A percentile compares a stretch with the other conserved stretches of the same genome.
Conservation (phyloP, 1,140 invertebrate species). For the Hypsibius dujardini region DNA sequence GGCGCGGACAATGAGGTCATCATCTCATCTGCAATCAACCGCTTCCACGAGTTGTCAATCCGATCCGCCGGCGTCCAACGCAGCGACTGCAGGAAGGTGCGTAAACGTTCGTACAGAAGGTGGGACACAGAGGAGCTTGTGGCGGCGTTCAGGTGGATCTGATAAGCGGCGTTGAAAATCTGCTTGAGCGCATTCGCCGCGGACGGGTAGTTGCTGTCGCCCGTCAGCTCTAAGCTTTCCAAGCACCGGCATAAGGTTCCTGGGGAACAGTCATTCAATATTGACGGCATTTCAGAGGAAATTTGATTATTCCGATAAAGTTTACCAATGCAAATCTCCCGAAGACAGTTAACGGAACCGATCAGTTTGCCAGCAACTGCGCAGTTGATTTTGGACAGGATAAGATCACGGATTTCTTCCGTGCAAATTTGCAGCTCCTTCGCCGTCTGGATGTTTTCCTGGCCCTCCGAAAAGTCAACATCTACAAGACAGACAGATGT, state of each 20-base stretch:
- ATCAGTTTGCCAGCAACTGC: slow-evolving; percentile 61
- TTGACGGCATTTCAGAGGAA: slow-evolving; percentile 24
- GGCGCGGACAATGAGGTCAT: slow-evolving; percentile 51
- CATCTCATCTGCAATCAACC: slow-evolving; percentile 50
- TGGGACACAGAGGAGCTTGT: slow-evolving; percentile 54
- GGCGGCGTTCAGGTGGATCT: slow-evolving; percentile 60
- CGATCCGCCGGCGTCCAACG: slow-evolving; percentile 46
- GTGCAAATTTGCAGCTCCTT: slow-evolving; percentile 38
- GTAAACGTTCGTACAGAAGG: slow-evolving; percentile 50
- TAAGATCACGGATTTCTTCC: slow-evolving; percentile 57
- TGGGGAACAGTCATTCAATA: slow-evolving; percentile 21
- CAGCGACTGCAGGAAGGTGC: slow-evolving; percentile 31
- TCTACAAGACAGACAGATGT: slow-evolving; percentile 27
- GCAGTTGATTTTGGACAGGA: slow-evolving; percentile 52
- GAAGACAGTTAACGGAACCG: slow-evolving; percentile 58
- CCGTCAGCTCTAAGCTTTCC: slow-evolving; percentile 43
- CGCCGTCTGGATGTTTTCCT: slow-evolving; percentile 27
- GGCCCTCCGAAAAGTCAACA: slow-evolving; percentile 29
- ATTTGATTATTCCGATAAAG: neutral
- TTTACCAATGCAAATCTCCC: slow-evolving; percentile 53
- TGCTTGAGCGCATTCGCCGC: slow-evolving; percentile 61
- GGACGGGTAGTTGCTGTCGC: slow-evolving; percentile 33
- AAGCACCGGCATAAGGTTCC: slow-evolving; percentile 57
- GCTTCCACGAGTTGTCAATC: slow-evolving; percentile 52
- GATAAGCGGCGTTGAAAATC: slow-evolving; percentile 59